These are phyloP conservation scores for Brachionus rotundiformis DNA, from an alignment of 1,140 invertebrate species.

Conservation along the genomic window DNA sequence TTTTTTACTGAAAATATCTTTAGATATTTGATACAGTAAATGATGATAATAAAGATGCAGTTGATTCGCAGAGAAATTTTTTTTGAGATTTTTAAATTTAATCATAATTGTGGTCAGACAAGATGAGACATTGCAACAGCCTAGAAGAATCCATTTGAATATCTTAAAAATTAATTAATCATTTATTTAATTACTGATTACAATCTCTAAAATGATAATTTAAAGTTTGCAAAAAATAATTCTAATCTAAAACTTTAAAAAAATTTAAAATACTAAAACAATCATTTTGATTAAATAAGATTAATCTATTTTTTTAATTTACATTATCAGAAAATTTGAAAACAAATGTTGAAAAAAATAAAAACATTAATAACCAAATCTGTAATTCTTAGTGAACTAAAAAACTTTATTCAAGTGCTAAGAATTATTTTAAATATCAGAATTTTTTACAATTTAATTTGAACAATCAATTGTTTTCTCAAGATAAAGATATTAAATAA, in stretches of 20 bases:
- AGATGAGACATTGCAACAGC: background rate
- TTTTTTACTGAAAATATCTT: constrained; percentile 1
- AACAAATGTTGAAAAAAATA: background rate
- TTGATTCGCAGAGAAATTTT: background rate
- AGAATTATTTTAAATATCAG: background rate
- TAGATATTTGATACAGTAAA: background rate
- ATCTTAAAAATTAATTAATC: background rate
- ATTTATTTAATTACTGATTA: background rate
- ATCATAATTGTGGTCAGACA: background rate
- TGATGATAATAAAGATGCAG: background rate
- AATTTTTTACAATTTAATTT: background rate
- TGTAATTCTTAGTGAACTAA: background rate
- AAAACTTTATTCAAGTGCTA: background rate
- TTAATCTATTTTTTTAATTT: background rate
- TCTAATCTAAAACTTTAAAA: background rate
- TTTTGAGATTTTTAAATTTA: background rate
- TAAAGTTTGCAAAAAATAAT: background rate
- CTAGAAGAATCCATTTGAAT: background rate
- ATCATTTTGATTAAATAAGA: background rate
- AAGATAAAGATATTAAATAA: background rate
- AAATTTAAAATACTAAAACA: background rate
- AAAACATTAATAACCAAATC: background rate
- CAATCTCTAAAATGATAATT: background rate
- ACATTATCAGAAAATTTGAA: background rate
- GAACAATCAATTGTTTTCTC: background rate